Percentiles rank a stretch among this genome's conserved stretches.
phyloP scores from a whole-genome alignment of 2,113 vertebrate species.

The Ursus arctos region DNA sequence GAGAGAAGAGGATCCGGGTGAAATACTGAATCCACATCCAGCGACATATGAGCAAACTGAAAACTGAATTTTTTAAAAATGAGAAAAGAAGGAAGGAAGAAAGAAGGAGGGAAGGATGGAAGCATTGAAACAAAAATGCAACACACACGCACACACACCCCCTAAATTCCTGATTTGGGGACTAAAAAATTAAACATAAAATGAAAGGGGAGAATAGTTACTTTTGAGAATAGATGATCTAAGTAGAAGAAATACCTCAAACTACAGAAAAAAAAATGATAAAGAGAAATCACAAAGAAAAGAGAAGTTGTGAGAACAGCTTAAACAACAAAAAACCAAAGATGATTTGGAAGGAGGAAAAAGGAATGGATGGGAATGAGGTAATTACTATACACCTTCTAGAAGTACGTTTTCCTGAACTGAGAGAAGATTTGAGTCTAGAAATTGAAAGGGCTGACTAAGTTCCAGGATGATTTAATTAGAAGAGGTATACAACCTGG shows the following conservation, averaged over 20 bases:
- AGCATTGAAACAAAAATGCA: neutral
- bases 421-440: neutral
- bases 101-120: neutral
- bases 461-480: constrained; percentile 18
- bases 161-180: neutral
- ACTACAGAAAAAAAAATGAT: neutral
- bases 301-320: neutral
- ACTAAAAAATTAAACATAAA: neutral
- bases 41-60: neutral
- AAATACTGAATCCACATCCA: neutral
- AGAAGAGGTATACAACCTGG: neutral
- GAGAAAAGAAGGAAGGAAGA: neutral
- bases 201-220: neutral
- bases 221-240: neutral
- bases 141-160: neutral
- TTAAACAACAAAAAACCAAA: neutral
- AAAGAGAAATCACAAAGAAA: neutral
- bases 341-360: neutral
- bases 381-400: neutral
- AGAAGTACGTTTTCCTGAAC: constrained; percentile 30
- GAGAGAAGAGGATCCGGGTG: neutral
- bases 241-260: neutral
- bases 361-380: neutral
- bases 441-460: constrained; percentile 24
- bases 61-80: neutral